Conservation (phyloP, 64 coral and sea anemone genomes). For the Hydrozoanthus tunicans region DNA sequence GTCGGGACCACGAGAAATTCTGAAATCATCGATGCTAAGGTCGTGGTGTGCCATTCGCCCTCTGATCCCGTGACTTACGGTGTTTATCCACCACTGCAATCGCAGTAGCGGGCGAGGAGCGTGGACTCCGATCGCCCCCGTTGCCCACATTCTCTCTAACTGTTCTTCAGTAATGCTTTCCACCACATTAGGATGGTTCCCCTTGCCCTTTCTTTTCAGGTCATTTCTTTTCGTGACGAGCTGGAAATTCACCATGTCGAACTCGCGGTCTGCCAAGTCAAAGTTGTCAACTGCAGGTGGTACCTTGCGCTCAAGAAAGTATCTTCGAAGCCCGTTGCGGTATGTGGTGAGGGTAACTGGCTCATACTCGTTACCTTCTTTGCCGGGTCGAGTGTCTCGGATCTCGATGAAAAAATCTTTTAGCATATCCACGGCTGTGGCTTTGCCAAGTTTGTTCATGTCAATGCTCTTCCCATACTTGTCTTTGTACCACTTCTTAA, state of each 20-base stretch:
- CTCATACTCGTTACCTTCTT: slow-evolving; percentile 99
- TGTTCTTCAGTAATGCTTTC: slow-evolving; percentile 99
- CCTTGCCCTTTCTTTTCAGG: slow-evolving; percentile 97
- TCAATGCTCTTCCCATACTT: slow-evolving; percentile 94
- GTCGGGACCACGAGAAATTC: slow-evolving; percentile 92
- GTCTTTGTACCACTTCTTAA: slow-evolving; percentile 99
- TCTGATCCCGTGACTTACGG: slow-evolving; percentile 90
- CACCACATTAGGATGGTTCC: slow-evolving; percentile 96
- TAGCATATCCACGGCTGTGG: slow-evolving; percentile 83
- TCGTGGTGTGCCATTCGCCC: slow-evolving; percentile 99
- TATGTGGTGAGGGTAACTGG: slow-evolving; percentile 98
- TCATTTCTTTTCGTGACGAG: slow-evolving; percentile 97
- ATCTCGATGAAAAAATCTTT: slow-evolving; percentile 99
- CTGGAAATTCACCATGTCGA: slow-evolving; percentile 97
- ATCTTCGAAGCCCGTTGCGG: slow-evolving; percentile 95
- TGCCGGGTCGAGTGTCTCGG: slow-evolving; percentile 95
- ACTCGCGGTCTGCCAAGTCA: slow-evolving; percentile 97
- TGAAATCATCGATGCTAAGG: slow-evolving; percentile 95
- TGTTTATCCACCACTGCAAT: slow-evolving; percentile 99
- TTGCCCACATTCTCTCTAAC: slow-evolving; percentile 97
- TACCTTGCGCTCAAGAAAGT: slow-evolving; percentile 97
- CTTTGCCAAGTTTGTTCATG: slow-evolving; percentile 89
- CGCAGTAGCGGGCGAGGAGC: slow-evolving; percentile 86
- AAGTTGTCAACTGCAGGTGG: slow-evolving; percentile 97
- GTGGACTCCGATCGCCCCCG: slow-evolving; percentile 95